These are phyloP conservation scores for Microhierax caerulescens DNA, from an alignment of 2,797 vertebrate species.

Conservation along the genomic window DNA sequence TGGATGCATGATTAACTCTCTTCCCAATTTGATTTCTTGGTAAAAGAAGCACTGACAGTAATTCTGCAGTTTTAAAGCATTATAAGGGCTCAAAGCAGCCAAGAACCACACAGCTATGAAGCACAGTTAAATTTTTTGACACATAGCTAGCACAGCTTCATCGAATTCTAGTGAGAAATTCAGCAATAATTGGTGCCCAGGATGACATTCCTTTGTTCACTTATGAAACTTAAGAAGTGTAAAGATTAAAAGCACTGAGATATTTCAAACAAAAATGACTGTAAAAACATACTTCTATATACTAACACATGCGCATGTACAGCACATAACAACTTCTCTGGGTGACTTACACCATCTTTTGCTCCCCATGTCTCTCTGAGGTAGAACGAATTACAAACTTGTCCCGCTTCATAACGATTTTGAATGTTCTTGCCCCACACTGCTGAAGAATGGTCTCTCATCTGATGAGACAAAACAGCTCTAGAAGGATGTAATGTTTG, in stretches of 20 bases:
- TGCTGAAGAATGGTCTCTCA: neutral
- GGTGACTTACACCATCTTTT: neutral
- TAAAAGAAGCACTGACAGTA: neutral
- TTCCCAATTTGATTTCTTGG: neutral
- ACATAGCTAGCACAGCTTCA: neutral
- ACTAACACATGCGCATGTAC: neutral
- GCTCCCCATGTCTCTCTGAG: neutral
- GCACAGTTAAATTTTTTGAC: constrained; percentile 16
- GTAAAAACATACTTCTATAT: neutral
- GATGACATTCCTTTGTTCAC: neutral
- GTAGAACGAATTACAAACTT: neutral
- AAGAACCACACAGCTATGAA: neutral
- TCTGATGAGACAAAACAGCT: neutral
- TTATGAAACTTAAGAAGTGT: neutral
- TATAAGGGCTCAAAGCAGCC: neutral
- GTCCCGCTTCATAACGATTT: neutral
- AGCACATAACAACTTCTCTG: neutral
- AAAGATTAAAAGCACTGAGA: neutral
- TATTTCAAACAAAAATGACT: neutral
- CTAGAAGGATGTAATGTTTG: neutral
- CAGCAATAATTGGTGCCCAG: neutral
- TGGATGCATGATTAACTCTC: neutral
- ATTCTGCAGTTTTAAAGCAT: neutral
- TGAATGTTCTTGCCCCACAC: neutral
- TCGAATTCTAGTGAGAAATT: neutral